Base-by-base conservation (phyloP, 2,888 invertebrate genomes). In the Branchellion lobata region DNA sequence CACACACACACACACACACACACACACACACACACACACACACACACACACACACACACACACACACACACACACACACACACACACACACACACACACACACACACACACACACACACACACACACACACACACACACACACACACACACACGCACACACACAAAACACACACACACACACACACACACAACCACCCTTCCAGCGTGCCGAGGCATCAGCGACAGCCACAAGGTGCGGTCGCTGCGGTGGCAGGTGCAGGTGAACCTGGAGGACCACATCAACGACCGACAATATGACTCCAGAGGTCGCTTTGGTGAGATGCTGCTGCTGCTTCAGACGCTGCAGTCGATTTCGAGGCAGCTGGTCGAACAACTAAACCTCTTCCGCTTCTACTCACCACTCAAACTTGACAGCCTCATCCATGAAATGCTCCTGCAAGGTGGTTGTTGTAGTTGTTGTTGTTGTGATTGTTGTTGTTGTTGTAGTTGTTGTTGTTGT, bases 341-440 rank as follows among this genome's bases (percentile, higher is more conserved):
- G 47, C 90, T 97, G 80, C 96, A 97, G 89, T 94, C 94, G 84
- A 96, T 96, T 86, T 94, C 95, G 18, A 95, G 95, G 94, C 95
- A 96, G 89, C 95, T 97, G 95, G 95, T 97, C 84, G 96, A 97
- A 87, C 96, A 96, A 89, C 95, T 97, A 78, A 96, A 96, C 88
- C 94, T 95, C 87, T 96, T 96, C 1, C 94, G 95, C 87, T 90
- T 95, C 82, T 95, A 95, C 87, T 96, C 96, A 0, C 93, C 95
- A 61, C 94, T 96, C 0, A 94, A 94, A 84, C 94, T 97, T 79
- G 96, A 97, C 87, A 95, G 93, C 83, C 89, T 97, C 84, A 90
- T 97, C 80, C 96, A 96, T 88, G 96, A 97, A 88, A 97, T 97
- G 96, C 89, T 97, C 73, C 90, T 97, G 0, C 96, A 96, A 89